Percentiles rank a stretch among this genome's conserved stretches.
These are phyloP conservation scores for Ailurus styani DNA, from an alignment of 2,113 vertebrate genomes.

Conservation along the genomic window DNA sequence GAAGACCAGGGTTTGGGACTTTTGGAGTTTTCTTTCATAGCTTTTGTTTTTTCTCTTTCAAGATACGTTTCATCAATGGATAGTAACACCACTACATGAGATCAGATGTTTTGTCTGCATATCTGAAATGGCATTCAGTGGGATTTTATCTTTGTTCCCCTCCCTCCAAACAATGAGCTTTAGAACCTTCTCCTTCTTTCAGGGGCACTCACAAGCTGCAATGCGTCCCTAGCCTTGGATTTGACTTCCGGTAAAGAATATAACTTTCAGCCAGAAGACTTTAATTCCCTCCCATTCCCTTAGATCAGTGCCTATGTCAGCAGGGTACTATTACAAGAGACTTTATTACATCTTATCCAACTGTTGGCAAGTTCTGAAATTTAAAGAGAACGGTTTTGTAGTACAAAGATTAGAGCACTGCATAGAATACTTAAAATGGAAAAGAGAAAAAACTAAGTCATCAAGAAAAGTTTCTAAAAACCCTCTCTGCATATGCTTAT, in stretches of 20 bases:
- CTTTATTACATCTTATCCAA: constrained; percentile 80
- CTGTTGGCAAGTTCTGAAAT: constrained; percentile 79
- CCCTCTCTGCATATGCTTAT: constrained; percentile 15
- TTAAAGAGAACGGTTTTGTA: constrained; percentile 76
- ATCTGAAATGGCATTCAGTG: neutral
- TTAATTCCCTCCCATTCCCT: constrained; percentile 70
- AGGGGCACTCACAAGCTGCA: constrained; percentile 19
- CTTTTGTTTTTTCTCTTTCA: neutral
- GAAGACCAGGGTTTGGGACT: neutral
- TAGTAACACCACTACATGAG: neutral
- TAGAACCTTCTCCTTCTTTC: constrained; percentile 39
- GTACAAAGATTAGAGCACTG: constrained; percentile 64
- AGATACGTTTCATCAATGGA: neutral
- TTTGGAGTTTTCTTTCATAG: neutral
- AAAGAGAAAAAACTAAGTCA: constrained; percentile 44
- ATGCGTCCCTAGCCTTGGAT: constrained; percentile 10
- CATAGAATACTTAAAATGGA: constrained; percentile 56
- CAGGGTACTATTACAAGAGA: constrained; percentile 72
- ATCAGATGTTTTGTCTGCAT: constrained; percentile 15
- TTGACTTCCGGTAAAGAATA: constrained; percentile 59
- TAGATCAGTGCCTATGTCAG: constrained; percentile 75
- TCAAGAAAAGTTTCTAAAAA: constrained; percentile 48
- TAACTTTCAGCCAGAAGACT: constrained; percentile 68
- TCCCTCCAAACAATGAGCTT: neutral
- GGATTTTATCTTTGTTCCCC: neutral